Conservation (phyloP, 2,113 vertebrate genomes). For the Bos javanicus region DNA sequence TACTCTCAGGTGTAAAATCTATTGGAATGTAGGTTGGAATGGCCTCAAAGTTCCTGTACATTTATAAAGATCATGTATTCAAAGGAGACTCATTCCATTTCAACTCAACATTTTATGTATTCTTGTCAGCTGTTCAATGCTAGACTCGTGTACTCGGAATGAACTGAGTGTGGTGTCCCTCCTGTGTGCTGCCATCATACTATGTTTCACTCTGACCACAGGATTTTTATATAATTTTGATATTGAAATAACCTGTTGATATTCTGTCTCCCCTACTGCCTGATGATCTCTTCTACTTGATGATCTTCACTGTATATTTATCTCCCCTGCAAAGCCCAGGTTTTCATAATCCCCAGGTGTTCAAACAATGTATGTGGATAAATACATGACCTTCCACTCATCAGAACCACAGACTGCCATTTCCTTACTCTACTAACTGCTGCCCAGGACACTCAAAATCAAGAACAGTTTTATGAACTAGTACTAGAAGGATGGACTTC, state of each 20-base stretch:
- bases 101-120: neutral
- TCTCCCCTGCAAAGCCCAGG: neutral
- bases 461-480: neutral
- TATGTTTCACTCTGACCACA: neutral
- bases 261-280: neutral
- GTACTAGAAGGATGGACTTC: neutral
- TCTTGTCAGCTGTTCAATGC: neutral
- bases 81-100: neutral
- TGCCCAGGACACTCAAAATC: neutral
- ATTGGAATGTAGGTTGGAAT: neutral
- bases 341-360: neutral
- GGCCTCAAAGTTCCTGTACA: neutral
- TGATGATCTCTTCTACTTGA: neutral
- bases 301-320: neutral
- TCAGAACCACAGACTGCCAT: neutral
- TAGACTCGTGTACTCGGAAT: neutral
- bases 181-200: neutral
- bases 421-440: neutral
- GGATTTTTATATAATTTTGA: neutral
- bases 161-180: neutral
- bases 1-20: neutral
- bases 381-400: neutral
- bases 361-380: neutral
- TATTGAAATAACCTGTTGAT: neutral
- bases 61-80: neutral